Evolutionary conservation across 2,113 vertebrate species (phyloP).

Genomic region (Talpa occidentalis): DNA sequence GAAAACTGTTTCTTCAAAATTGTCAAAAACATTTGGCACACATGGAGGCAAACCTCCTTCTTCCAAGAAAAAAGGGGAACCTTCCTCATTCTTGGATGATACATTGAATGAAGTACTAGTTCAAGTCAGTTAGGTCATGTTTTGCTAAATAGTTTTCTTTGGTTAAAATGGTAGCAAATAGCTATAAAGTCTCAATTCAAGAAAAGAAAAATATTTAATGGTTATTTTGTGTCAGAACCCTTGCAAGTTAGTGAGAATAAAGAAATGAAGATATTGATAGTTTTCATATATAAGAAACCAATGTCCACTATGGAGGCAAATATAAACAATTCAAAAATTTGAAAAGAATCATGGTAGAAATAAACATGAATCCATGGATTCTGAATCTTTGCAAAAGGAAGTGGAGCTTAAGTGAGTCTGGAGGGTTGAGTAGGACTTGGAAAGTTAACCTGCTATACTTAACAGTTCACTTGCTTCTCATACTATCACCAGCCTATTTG

Average conservation of each 20-base stretch:
- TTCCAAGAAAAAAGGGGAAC: slow-evolving; percentile 5
- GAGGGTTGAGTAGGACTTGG: background rate
- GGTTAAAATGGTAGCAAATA: background rate
- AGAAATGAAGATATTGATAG: background rate
- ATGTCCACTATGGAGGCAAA: background rate
- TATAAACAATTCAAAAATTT: background rate
- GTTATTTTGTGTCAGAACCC: background rate
- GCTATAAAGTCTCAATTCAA: background rate
- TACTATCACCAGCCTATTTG: background rate
- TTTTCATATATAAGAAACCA: background rate
- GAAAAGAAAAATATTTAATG: background rate
- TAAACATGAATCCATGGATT: background rate
- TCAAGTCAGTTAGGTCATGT: background rate
- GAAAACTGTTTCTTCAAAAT: background rate
- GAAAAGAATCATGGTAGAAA: background rate
- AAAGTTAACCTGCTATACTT: background rate
- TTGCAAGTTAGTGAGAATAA: background rate
- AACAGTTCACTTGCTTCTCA: background rate
- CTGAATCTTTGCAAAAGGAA: background rate
- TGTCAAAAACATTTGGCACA: background rate
- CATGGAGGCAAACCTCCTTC: background rate
- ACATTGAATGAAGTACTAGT: background rate
- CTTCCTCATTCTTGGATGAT: background rate
- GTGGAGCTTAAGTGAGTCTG: background rate
- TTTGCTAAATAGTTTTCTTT: background rate